These are phyloP conservation scores for Drosophila infuscata DNA, from an alignment of 2,888 invertebrate genomes.

Conservation along the genomic window DNA sequence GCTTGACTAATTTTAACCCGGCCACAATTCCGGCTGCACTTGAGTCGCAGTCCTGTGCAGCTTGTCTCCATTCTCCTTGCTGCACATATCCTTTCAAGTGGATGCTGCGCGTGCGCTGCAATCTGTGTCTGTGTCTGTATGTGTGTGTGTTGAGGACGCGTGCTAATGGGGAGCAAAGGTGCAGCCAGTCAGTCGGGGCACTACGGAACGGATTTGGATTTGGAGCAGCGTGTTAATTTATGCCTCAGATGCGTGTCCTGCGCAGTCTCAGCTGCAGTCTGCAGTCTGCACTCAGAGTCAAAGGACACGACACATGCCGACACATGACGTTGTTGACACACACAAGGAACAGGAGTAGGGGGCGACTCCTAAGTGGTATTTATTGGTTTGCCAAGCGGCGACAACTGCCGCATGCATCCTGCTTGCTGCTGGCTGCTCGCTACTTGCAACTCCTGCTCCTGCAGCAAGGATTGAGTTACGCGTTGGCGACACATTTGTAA, in stretches of 20 bases:
- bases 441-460: background rate
- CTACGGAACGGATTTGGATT: slow-evolving; percentile 31
- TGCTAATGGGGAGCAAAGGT: slow-evolving; percentile 81
- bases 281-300: slow-evolving; percentile 58
- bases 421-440: slow-evolving; percentile 46
- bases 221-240: slow-evolving; percentile 66
- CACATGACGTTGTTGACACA: slow-evolving; percentile 48
- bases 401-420: slow-evolving; percentile 75
- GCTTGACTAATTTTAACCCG: slow-evolving; percentile 81
- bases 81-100: slow-evolving; percentile 48
- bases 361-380: slow-evolving; percentile 71
- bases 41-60: slow-evolving; percentile 62
- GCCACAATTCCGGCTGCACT: slow-evolving; percentile 65
- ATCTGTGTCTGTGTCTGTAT: background rate
- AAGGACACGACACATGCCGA: slow-evolving; percentile 59
- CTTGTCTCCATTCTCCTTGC: slow-evolving; percentile 44
- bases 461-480: slow-evolving; percentile 73
- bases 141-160: slow-evolving; percentile 70
- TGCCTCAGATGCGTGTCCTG: slow-evolving; percentile 65
- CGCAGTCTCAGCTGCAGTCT: slow-evolving; percentile 68
- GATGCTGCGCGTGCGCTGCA: slow-evolving; percentile 41
- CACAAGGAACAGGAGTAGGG: slow-evolving; percentile 31
- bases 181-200: slow-evolving; percentile 58
- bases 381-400: slow-evolving; percentile 78
- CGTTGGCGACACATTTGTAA: slow-evolving; percentile 79